Evolutionary conservation across 2,888 invertebrate genomes (phyloP).

Genomic region (Pristionchus arcanus): DNA sequence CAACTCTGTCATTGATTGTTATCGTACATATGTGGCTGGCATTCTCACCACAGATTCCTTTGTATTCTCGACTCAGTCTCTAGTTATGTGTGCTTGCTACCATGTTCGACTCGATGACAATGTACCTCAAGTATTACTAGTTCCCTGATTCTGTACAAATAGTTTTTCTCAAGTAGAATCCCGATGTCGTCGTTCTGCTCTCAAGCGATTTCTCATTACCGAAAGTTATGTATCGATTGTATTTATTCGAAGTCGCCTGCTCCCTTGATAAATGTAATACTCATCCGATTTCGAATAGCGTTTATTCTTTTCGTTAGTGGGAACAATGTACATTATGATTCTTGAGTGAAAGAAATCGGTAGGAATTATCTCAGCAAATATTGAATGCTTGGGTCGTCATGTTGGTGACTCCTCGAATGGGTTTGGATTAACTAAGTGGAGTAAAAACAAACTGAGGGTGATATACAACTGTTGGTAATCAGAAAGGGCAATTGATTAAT

Average conservation of each 20-base stretch:
- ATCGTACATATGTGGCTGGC: neutral
- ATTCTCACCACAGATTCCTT: neutral
- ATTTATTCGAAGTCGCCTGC: neutral
- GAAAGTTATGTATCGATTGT: neutral
- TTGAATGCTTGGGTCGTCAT: conserved; percentile 18
- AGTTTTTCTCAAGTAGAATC: too few relatives aligned
- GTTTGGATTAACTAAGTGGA: neutral
- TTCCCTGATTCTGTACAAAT: too few relatives aligned
- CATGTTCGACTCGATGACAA: too few relatives aligned
- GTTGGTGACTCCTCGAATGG: neutral
- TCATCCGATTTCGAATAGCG: neutral
- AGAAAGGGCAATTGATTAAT: neutral
- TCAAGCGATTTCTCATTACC: neutral
- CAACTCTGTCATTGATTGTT: neutral
- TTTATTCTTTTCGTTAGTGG: neutral
- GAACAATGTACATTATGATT: conserved; percentile 39
- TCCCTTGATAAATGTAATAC: neutral
- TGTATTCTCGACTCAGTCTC: too few relatives aligned
- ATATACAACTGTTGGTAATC: conserved; percentile 36
- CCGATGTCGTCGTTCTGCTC: too few relatives aligned
- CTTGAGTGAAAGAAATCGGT: conserved; percentile 35
- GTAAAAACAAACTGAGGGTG: neutral
- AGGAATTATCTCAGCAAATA: conserved; percentile 38
- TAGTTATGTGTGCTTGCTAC: too few relatives aligned
- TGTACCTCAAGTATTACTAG: too few relatives aligned